Evolutionary conservation across 2,113 vertebrate species (phyloP), one percentile per base, ranked within the genome.

Genomic region (Corapipo altera): DNA sequence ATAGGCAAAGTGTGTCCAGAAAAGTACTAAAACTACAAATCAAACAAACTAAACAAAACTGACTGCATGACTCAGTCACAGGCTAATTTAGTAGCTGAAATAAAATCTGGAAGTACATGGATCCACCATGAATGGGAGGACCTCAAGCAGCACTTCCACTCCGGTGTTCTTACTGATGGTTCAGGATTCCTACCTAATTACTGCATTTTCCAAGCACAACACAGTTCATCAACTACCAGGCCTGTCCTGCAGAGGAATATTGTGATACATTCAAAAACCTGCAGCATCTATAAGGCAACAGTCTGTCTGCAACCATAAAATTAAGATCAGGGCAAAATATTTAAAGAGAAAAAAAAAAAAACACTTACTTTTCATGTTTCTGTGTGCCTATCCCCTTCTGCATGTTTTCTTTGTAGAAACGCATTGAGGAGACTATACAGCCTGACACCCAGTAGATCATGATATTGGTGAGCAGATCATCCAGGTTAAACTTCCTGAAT

Each of bases 391-490:
- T 14, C 26, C 95, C 84, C 16, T 85, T 78, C 12, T 95, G 83
- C 6, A 98, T 0, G 61, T 98, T 98, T 81, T 98, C 98, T 94
- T 98, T 98, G 97, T 98, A 98, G 93, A 96, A 98, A 79, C 97
- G 97, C 97, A 98, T 97, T 7, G 98, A 98, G 46, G 98, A 85
- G 43, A 97, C 81, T 4, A 98, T 97, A 64, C 91, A 96, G 64
- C 96, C 97, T 0, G 98, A 97, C 9, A 98, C 94, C 98, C 98
- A 98, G 96, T 98, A 98, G 88, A 98, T 97, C 98, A 98, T 98
- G 93, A 98, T n/a, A 30, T 97, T 98, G 80, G 97, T 98, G 80
- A 98, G 97, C 85, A 98, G 97, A 4, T 98, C 98, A 7, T 98
- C 97, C 96, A 98, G 94, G 72, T 96, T 94, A 93, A 95, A 98